phyloP scores from a whole-genome alignment of 2,113 vertebrate species.

The Colinus virginianus region DNA sequence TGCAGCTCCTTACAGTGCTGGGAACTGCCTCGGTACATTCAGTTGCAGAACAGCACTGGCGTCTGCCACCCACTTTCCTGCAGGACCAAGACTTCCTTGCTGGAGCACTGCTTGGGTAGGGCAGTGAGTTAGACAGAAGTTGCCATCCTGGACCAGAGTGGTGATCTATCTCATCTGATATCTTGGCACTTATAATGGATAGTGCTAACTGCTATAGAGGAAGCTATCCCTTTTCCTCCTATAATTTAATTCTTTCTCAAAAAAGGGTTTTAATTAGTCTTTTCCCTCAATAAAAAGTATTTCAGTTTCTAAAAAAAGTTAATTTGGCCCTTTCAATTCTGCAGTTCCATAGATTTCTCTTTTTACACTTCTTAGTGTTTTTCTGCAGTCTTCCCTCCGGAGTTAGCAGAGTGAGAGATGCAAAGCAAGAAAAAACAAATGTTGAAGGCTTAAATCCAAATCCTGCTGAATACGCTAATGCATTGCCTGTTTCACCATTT shows the following conservation, averaged over 20 bases:
- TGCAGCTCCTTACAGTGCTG: neutral
- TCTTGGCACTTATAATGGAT: neutral
- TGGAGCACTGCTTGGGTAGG: neutral
- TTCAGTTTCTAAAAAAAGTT: neutral
- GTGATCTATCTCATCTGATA: neutral
- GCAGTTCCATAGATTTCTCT: neutral
- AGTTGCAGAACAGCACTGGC: neutral
- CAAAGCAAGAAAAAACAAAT: neutral
- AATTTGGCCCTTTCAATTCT: neutral
- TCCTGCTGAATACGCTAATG: neutral
- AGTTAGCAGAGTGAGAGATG: neutral
- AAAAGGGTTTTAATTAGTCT: neutral
- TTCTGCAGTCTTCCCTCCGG: neutral
- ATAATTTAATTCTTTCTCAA: neutral
- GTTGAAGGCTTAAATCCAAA: neutral
- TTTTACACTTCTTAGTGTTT: neutral
- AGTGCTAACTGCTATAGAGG: neutral
- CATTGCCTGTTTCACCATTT: conserved; percentile 7
- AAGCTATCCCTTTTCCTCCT: neutral
- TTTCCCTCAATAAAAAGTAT: neutral
- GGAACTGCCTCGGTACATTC: neutral
- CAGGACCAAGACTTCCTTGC: neutral
- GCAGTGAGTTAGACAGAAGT: neutral
- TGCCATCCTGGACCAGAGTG: rapidly evolving
- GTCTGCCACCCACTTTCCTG: neutral